Conservation (phyloP, 2,888 invertebrate species). For the Aleiodes leptofemur region DNA sequence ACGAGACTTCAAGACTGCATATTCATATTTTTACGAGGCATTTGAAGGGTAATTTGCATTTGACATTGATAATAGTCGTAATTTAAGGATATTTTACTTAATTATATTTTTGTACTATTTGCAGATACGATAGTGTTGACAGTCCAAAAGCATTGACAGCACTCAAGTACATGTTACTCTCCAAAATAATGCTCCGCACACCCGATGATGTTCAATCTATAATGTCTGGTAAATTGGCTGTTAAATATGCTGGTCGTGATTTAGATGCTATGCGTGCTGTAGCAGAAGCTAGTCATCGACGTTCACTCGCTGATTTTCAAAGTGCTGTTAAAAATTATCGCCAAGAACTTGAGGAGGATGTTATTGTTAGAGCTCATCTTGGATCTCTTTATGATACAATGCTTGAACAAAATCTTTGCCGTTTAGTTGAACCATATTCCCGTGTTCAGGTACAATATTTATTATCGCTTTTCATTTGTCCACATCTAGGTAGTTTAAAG, state of each 20-base stretch:
- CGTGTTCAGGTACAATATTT: constrained; percentile 85
- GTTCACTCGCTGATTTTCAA: constrained; percentile 98
- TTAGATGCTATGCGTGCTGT: constrained; percentile 99
- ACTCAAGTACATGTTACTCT: constrained; percentile 99
- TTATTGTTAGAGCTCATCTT: constrained; percentile 97
- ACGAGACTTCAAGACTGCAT: constrained; percentile 99
- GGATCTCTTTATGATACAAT: constrained; percentile 98
- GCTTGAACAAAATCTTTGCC: constrained; percentile 98
- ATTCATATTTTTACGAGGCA: constrained; percentile 99
- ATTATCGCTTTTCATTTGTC: background rate
- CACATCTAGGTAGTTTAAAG: too few species aligned
- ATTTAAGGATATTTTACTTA: background rate
- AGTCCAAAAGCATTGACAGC: constrained; percentile 93
- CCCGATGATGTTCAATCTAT: constrained; percentile 97
- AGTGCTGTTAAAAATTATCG: constrained; percentile 90
- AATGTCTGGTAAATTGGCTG: constrained; percentile 96
- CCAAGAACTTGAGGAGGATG: constrained; percentile 94
- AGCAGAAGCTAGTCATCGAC: constrained; percentile 95
- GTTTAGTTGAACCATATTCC: constrained; percentile 99
- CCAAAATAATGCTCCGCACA: constrained; percentile 98
- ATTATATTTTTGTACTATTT: constrained; percentile 18
- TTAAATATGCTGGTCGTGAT: constrained; percentile 96
- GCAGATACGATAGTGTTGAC: constrained; percentile 88
- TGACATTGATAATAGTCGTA: background rate
- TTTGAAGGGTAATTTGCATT: constrained; percentile 89